phyloP scores from a whole-genome alignment of 2,888 invertebrate genomes.

The Morinoia aosen region DNA sequence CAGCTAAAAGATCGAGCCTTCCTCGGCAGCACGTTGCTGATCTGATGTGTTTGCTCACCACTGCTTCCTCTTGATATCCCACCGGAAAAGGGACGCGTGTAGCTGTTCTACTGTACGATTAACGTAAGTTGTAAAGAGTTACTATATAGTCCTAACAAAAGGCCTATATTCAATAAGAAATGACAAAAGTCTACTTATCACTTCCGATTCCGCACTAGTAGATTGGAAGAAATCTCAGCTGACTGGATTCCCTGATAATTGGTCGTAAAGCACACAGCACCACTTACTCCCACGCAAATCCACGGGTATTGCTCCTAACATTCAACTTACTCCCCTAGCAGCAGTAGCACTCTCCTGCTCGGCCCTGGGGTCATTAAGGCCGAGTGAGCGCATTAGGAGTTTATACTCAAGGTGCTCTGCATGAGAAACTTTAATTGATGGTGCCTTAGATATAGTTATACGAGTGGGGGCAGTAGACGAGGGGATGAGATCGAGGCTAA shows the following conservation, averaged over 20 bases:
- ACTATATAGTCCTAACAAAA: too few relatives aligned
- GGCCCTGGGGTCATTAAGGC: not conserved
- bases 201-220: not conserved
- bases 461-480: not conserved
- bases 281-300: not conserved
- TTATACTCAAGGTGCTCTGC: not conserved
- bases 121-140: too few relatives aligned
- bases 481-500: not conserved
- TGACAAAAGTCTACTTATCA: not conserved
- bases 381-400: not conserved
- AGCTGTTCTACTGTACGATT: too few relatives aligned
- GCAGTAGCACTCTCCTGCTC: constrained; percentile 9
- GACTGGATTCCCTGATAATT: not conserved
- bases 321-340: not conserved
- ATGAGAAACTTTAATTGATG: constrained; percentile 4
- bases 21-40: not conserved
- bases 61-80: not conserved
- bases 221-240: not conserved
- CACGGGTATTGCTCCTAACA: constrained; percentile 22
- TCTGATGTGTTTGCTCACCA: not conserved
- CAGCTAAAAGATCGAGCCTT: not conserved
- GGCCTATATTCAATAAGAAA: not conserved
- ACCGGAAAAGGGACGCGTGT: too few relatives aligned
- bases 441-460: not conserved
- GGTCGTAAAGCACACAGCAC: not conserved